Conservation (phyloP, 2,888 invertebrate genomes). For the Rhamnusium bicolor region DNA sequence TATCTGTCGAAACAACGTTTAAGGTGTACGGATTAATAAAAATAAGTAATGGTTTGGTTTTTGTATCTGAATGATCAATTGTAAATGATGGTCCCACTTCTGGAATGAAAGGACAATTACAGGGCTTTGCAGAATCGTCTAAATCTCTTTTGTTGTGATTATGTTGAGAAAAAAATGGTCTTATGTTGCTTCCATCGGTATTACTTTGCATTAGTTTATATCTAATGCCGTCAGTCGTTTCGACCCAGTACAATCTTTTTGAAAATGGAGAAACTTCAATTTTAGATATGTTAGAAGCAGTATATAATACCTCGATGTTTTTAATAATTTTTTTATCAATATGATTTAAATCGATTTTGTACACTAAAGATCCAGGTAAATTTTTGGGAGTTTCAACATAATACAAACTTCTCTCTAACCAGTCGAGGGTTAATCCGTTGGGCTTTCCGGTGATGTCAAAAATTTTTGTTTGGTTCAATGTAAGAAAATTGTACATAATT, state of each 20-base stretch:
- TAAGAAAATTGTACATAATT: constrained; percentile 73
- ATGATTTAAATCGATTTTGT: constrained; percentile 79
- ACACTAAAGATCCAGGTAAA: constrained; percentile 73
- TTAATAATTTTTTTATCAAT: constrained; percentile 74
- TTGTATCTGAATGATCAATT: constrained; percentile 78
- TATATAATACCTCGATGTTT: constrained; percentile 73
- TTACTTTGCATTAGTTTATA: constrained; percentile 78
- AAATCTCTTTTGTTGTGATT: constrained; percentile 46
- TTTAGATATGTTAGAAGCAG: constrained; percentile 76
- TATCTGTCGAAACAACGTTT: constrained; percentile 78
- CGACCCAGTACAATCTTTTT: constrained; percentile 85
- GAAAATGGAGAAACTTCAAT: constrained; percentile 84
- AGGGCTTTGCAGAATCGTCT: constrained; percentile 60
- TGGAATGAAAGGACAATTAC: constrained; percentile 79
- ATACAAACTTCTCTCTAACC: constrained; percentile 89
- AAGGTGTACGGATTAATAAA: constrained; percentile 78
- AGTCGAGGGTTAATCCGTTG: constrained; percentile 85
- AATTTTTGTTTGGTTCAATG: constrained; percentile 75
- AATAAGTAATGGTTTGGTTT: constrained; percentile 73
- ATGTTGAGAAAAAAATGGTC: constrained; percentile 73
- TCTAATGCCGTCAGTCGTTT: constrained; percentile 75
- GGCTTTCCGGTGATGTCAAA: constrained; percentile 75
- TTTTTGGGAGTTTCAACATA: constrained; percentile 78
- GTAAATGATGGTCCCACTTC: constrained; percentile 78
- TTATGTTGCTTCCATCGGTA: constrained; percentile 74